Percentiles rank a stretch among this genome's conserved stretches.
Conservation (phyloP, 2,797 vertebrate genomes). For the Clarias platycephalus region DNA sequence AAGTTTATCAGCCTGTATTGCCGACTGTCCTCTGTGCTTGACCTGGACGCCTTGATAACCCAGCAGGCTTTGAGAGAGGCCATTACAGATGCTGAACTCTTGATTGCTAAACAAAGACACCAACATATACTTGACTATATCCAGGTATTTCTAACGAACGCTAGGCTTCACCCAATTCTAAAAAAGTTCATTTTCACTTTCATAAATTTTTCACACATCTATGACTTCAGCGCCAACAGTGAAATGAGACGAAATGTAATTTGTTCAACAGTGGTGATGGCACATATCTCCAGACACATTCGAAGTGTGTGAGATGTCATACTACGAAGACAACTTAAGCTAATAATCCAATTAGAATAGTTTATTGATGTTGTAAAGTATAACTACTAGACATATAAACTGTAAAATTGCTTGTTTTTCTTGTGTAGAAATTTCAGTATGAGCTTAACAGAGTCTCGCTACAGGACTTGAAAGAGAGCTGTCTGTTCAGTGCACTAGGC, state of each 20-base stretch:
- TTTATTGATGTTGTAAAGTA: constrained; percentile 64
- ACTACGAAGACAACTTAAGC: constrained; percentile 59
- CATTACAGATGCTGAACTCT: constrained; percentile 90
- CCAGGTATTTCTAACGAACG: constrained; percentile 75
- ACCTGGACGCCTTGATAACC: constrained; percentile 93
- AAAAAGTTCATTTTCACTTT: constrained; percentile 8
- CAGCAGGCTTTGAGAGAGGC: constrained; percentile 95
- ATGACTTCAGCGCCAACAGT: background rate
- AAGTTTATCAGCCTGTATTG: constrained; percentile 96
- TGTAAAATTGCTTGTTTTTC: constrained; percentile 62
- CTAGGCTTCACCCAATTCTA: background rate
- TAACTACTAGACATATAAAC: constrained; percentile 59
- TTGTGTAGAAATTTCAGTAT: constrained; percentile 56
- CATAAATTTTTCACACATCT: background rate
- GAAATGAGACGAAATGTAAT: constrained; percentile 13
- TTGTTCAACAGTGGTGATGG: constrained; percentile 19
- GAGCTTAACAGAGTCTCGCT: constrained; percentile 61
- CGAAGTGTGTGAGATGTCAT: constrained; percentile 49
- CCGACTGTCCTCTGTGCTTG: constrained; percentile 91
- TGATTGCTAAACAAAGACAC: constrained; percentile 89
- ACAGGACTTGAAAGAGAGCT: constrained; percentile 68
- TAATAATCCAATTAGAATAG: constrained; percentile 62
- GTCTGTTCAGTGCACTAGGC: constrained; percentile 76
- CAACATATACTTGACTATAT: constrained; percentile 91
- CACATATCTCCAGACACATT: constrained; percentile 49